These are phyloP conservation scores for Musca domestica DNA, from an alignment of 1,140 invertebrate species.

Conservation along the genomic window DNA sequence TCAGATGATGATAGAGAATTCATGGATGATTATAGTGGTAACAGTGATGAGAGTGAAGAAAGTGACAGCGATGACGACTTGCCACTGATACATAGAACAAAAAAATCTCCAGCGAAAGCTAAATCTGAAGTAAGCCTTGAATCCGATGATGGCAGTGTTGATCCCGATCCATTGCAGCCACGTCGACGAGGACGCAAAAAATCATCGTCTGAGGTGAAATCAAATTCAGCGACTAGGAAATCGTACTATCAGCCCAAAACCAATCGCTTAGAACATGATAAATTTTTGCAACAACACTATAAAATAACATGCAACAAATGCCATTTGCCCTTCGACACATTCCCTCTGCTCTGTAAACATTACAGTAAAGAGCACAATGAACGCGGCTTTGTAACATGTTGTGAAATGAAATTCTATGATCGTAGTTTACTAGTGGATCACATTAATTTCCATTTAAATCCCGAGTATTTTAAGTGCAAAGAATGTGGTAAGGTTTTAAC, in stretches of 20 bases:
- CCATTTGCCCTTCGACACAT: neutral
- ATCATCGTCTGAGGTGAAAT: neutral
- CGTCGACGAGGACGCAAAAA: neutral
- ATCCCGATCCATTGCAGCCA: no score
- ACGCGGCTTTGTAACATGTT: neutral
- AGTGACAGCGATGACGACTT: no score
- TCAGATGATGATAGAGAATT: no score
- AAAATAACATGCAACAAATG: neutral
- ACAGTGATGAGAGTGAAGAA: no score
- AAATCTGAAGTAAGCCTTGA: no score
- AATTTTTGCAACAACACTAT: constrained; percentile 4
- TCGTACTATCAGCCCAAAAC: neutral
- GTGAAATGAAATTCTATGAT: constrained; percentile 6
- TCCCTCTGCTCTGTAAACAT: neutral
- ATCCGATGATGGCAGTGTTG: no score
- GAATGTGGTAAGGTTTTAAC: neutral
- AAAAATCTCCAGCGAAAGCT: no score
- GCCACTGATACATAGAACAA: no score
- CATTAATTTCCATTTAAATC: neutral
- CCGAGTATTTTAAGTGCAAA: neutral
- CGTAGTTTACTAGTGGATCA: neutral
- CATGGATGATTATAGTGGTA: no score
- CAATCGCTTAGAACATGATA: neutral
- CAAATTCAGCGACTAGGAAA: neutral
- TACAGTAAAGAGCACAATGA: neutral